These are phyloP conservation scores for Conger conger DNA, from an alignment of 2,113 vertebrate genomes.

Conservation along the genomic window DNA sequence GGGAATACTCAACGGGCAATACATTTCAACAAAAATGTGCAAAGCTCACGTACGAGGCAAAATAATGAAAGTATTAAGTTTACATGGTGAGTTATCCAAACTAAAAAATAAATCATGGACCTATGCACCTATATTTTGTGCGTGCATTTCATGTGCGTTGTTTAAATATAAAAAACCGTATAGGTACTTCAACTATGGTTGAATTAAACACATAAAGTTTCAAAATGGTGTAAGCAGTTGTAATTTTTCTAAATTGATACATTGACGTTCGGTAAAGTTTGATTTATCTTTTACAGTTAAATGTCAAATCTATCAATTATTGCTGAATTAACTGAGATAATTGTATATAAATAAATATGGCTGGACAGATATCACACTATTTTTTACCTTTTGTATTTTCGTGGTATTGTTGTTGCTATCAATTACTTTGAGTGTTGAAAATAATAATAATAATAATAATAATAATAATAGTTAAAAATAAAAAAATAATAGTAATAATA, in stretches of 20 bases:
- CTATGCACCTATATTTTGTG: too few relatives aligned
- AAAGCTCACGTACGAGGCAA: too few relatives aligned
- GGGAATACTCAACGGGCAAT: neutral
- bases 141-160: neutral
- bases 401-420: constrained; percentile 24
- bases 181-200: too few relatives aligned
- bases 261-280: neutral
- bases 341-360: neutral
- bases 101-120: too few relatives aligned
- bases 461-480: constrained; percentile 3
- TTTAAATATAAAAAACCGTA: neutral
- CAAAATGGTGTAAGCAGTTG: too few relatives aligned
- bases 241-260: too few relatives aligned
- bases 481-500: neutral
- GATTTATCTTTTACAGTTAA: neutral
- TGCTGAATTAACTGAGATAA: neutral
- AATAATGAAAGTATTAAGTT: neutral
- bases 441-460: constrained; percentile 1
- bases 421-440: constrained; percentile 10
- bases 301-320: neutral
- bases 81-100: neutral
- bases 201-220: too few relatives aligned
- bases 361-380: neutral
- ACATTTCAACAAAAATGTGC: neutral
- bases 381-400: neutral